These are phyloP conservation scores for Megaceryle torquata DNA, from an alignment of 2,113 vertebrate genomes.

Conservation along the genomic window DNA sequence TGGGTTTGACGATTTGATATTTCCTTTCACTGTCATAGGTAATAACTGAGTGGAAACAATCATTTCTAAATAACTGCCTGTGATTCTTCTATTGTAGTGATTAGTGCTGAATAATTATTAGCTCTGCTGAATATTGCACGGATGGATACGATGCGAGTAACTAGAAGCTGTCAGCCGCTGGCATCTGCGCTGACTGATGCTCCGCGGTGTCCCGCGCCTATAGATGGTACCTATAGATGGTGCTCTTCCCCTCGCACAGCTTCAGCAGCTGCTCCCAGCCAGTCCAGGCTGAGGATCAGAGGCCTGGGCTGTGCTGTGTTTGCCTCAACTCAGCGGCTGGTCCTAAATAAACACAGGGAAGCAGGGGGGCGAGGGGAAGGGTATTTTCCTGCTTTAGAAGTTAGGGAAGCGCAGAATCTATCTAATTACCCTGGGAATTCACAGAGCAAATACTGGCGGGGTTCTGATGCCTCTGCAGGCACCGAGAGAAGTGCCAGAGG, in stretches of 20 bases:
- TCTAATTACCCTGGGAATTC: fast-evolving
- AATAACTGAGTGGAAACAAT: constrained; percentile 69
- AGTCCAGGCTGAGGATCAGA: neutral
- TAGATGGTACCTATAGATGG: constrained; percentile 26
- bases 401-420: fast-evolving
- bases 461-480: neutral
- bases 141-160: neutral
- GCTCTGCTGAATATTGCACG: neutral
- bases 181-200: neutral
- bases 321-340: neutral
- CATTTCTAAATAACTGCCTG: constrained; percentile 70
- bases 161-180: neutral
- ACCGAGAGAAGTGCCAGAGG: fast-evolving
- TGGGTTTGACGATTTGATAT: constrained; percentile 53
- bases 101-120: constrained; percentile 73
- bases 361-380: fast-evolving
- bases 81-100: constrained; percentile 66
- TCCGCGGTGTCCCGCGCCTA: neutral
- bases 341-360: neutral
- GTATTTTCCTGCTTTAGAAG: neutral
- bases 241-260: constrained; percentile 28
- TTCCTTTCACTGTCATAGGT: constrained; percentile 63
- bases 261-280: neutral
- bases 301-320: neutral
- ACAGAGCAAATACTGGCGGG: fast-evolving